These are phyloP conservation scores for Platycercus adscitus DNA, from an alignment of 2,113 vertebrate genomes.

Conservation along the genomic window DNA sequence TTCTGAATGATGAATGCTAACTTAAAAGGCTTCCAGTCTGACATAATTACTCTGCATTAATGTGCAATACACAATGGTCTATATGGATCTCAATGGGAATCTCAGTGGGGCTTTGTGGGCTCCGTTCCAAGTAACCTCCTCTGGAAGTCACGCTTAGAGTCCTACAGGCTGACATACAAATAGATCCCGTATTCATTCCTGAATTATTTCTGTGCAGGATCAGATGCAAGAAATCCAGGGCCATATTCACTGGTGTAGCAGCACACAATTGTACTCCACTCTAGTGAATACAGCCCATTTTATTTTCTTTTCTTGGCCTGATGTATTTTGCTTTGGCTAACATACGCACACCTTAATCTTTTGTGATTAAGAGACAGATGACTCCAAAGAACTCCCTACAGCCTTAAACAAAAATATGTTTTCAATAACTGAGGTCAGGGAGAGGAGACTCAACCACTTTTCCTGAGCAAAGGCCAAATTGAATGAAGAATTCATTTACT, in stretches of 20 bases:
- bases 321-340: not conserved
- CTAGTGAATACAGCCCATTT: not conserved
- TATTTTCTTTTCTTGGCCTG: not conserved
- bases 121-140: not conserved
- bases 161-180: constrained; percentile 34
- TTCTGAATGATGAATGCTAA: constrained; percentile 58
- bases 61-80: constrained; percentile 44
- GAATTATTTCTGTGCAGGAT: constrained; percentile 20
- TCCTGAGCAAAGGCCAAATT: constrained; percentile 3
- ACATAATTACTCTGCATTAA: constrained; percentile 61
- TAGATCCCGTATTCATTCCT: constrained; percentile 34
- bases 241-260: not conserved
- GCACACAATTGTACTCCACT: not conserved
- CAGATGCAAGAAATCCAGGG: not conserved
- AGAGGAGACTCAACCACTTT: not conserved
- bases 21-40: constrained; percentile 58
- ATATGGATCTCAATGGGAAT: constrained; percentile 57
- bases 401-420: not conserved
- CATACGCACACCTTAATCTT: not conserved
- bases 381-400: not conserved
- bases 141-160: not conserved
- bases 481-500: not conserved
- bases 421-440: not conserved
- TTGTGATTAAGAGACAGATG: not conserved
- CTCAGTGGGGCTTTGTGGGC: constrained; percentile 22